Conservation (phyloP, 23 tunicate species). For the Ciona savignyi region DNA sequence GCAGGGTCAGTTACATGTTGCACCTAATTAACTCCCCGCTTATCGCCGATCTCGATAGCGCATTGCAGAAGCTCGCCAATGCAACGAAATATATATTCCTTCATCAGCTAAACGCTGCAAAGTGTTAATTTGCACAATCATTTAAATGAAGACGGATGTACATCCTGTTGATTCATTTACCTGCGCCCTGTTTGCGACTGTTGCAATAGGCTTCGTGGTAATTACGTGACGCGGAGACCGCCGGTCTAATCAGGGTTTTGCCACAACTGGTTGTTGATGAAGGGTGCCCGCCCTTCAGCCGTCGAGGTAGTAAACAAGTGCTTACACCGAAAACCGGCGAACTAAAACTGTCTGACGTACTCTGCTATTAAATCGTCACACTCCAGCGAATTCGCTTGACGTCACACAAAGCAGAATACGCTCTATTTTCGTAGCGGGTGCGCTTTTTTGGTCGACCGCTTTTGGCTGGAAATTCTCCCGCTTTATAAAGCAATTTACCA, state of each 20-base stretch:
- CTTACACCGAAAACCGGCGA: not conserved
- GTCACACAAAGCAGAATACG: no score
- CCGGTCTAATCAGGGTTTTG: not conserved
- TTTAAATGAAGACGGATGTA: not conserved
- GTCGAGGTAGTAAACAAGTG: not conserved
- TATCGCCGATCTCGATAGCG: no score
- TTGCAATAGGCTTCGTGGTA: not conserved
- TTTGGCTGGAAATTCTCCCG: not conserved
- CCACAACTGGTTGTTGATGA: not conserved
- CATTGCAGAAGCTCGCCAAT: no score
- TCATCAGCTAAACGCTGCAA: not conserved
- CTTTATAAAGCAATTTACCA: no score
- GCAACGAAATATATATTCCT: no score
- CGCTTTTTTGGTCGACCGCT: not conserved
- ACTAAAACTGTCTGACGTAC: no score
- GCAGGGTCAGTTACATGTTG: not conserved
- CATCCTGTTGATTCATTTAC: conserved; percentile 1
- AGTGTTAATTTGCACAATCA: not conserved
- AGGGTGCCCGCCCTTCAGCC: not conserved
- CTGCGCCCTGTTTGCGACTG: not conserved
- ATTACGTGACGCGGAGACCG: not conserved
- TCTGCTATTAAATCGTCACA: no score
- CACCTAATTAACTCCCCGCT: not conserved
- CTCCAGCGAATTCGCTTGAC: no score
- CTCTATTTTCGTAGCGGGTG: not conserved